Conservation (phyloP, 1,140 invertebrate genomes). For the Leptinotarsa defecta region DNA sequence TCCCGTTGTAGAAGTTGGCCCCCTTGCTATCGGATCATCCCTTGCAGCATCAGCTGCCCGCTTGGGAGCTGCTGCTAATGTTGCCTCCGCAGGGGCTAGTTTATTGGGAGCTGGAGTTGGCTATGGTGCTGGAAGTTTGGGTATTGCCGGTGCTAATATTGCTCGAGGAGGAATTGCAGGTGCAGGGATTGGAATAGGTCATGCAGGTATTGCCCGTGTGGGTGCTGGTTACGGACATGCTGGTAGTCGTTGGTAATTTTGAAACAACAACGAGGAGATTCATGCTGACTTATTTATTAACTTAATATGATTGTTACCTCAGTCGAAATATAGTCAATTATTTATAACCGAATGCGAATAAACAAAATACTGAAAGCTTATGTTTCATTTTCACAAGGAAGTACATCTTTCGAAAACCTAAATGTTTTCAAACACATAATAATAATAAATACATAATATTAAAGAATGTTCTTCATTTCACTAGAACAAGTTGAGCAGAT, state of each 20-base stretch:
- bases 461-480: too few relatives aligned
- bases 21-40: background rate
- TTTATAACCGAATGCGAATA: background rate
- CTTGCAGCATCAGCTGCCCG: background rate
- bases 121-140: background rate
- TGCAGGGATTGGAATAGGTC: background rate
- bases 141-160: background rate
- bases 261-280: background rate
- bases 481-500: too few relatives aligned
- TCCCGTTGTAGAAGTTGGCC: background rate
- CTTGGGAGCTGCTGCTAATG: background rate
- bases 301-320: background rate
- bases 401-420: too few relatives aligned
- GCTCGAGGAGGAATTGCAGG: background rate
- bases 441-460: too few relatives aligned
- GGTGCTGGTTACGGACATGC: background rate
- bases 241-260: background rate
- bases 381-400: too few relatives aligned
- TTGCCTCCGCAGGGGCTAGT: background rate
- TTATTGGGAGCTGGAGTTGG: background rate
- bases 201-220: conserved; percentile 1
- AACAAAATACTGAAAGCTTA: background rate
- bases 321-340: conserved; percentile 3
- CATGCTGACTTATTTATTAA: background rate
- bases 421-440: too few relatives aligned